A percentile compares a stretch with the other conserved stretches of the same genome.
Conservation (phyloP, 1,140 invertebrate genomes). For the Berghia stephanieae region DNA sequence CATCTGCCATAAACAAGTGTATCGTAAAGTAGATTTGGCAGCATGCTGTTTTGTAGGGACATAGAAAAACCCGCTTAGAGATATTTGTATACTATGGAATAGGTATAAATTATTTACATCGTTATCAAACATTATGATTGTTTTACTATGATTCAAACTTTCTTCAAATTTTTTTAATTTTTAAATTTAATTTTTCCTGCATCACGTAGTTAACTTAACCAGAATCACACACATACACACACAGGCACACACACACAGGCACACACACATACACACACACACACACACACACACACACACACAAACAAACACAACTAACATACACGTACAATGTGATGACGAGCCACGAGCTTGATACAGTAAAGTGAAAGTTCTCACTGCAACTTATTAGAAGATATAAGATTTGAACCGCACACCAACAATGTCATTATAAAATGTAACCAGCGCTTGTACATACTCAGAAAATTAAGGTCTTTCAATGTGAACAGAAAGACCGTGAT, state of each 20-base stretch:
- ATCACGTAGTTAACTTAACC: background rate
- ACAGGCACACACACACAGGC: background rate
- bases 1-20: no score
- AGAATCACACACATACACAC: background rate
- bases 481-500: no score
- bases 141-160: background rate
- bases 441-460: no score
- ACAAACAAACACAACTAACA: background rate
- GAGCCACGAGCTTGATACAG: background rate
- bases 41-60: no score
- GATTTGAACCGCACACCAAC: background rate
- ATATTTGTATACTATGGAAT: background rate
- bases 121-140: background rate
- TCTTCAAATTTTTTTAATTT: constrained; percentile 5
- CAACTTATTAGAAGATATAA: background rate
- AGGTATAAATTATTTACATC: background rate
- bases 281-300: constrained; percentile 18
- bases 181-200: background rate
- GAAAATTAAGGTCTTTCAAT: no score
- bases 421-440: background rate
- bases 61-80: background rate
- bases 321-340: background rate
- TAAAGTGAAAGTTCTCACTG: background rate
- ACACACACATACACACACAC: constrained; percentile 5
- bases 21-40: no score